Percentiles rank a stretch among this genome's conserved stretches.
These are phyloP conservation scores for Sminthurides aquaticus DNA, from an alignment of 2,888 invertebrate species.

Conservation along the genomic window DNA sequence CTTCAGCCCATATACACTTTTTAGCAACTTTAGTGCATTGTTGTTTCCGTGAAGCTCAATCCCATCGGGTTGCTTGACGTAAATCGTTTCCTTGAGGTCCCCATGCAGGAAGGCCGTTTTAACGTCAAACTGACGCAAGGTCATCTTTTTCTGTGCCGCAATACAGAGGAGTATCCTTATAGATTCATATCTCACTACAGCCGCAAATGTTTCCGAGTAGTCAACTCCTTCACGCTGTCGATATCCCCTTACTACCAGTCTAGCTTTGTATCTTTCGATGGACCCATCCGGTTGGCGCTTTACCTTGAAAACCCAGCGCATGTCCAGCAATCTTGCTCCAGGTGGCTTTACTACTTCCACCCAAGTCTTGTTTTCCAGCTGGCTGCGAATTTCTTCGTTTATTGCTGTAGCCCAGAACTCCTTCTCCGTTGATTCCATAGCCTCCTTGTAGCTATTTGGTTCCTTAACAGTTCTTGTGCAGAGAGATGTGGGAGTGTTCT, in stretches of 20 bases:
- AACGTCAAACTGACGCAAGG: conserved; percentile 13
- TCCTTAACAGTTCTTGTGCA: neutral
- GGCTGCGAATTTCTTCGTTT: conserved; percentile 4
- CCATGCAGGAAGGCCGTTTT: conserved; percentile 33
- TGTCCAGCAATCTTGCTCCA: conserved; percentile 1
- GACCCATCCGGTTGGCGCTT: neutral
- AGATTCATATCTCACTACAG: conserved; percentile 11
- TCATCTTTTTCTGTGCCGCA: conserved; percentile 9
- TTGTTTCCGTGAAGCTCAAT: conserved; percentile 12
- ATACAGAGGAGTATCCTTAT: conserved; percentile 4
- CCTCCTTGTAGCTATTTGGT: conserved; percentile 4
- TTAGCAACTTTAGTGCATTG: conserved; percentile 22
- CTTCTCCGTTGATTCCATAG: neutral
- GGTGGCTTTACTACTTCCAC: neutral
- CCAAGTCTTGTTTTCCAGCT: neutral
- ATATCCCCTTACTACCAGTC: conserved; percentile 11
- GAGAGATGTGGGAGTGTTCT: neutral
- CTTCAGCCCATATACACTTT: conserved; percentile 24
- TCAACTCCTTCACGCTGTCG: conserved; percentile 5
- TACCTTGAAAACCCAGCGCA: conserved; percentile 1
- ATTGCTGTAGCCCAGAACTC: conserved; percentile 5
- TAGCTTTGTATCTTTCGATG: conserved; percentile 9
- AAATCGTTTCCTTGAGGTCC: conserved; percentile 28
- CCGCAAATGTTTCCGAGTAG: conserved; percentile 9
- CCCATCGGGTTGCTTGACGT: conserved; percentile 31